phyloP scores from a whole-genome alignment of 30 jellyfish, hydroid and myxozoan species.

The Clytia hemisphaerica region DNA sequence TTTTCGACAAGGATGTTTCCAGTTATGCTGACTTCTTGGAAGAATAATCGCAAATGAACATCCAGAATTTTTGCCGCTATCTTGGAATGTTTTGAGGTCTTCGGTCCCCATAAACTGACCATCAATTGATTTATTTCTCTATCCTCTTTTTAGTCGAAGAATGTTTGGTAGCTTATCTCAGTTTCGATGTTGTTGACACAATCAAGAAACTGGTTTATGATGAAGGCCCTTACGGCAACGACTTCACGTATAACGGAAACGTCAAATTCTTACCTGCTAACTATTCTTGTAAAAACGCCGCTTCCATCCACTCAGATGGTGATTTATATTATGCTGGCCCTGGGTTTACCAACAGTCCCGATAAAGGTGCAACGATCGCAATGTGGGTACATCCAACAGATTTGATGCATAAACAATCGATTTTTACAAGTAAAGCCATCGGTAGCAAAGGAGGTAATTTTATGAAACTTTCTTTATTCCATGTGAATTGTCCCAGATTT shows the following conservation, averaged over 20 bases:
- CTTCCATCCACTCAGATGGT: slow-evolving; percentile 48
- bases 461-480: too few species aligned
- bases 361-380: slow-evolving; percentile 73
- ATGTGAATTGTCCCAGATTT: background rate
- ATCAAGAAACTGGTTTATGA: slow-evolving; percentile 59
- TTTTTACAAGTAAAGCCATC: slow-evolving; percentile 66
- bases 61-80: too few species aligned
- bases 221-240: slow-evolving; percentile 87
- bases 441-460: slow-evolving; percentile 11
- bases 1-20: too few species aligned
- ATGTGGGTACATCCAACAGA: slow-evolving; percentile 75
- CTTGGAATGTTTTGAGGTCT: too few species aligned
- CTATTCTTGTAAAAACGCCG: slow-evolving; percentile 82
- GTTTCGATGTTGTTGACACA: slow-evolving; percentile 78
- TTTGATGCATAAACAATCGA: slow-evolving; percentile 44
- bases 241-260: slow-evolving; percentile 62
- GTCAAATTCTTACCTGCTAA: slow-evolving; percentile 62
- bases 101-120: too few species aligned
- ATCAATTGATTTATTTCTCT: background rate
- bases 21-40: too few species aligned
- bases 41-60: too few species aligned
- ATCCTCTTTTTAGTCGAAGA: slow-evolving; percentile 52
- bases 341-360: slow-evolving; percentile 62
- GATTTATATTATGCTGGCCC: slow-evolving; percentile 68
- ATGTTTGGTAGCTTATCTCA: slow-evolving; percentile 82